Evolutionary conservation across 2,113 vertebrate genomes (phyloP).

Genomic region (Uropsilus gracilis): DNA sequence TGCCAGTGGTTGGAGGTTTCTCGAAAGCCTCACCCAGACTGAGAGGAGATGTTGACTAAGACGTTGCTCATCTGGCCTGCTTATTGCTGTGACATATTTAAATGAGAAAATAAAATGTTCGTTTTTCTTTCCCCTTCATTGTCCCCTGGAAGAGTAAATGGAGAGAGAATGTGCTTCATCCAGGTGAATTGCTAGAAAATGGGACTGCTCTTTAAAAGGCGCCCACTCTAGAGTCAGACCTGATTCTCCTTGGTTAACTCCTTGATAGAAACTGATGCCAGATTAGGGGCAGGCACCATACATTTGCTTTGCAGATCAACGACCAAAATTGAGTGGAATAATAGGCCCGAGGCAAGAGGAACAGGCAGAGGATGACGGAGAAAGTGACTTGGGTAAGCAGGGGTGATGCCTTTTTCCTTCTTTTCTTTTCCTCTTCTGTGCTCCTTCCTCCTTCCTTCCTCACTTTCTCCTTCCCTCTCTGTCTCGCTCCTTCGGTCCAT

Average conservation of each 20-base stretch:
- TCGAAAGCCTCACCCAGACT: background rate
- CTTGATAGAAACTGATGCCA: constrained; percentile 75
- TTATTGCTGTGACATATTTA: constrained; percentile 50
- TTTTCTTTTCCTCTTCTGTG: background rate
- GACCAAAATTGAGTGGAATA: constrained; percentile 69
- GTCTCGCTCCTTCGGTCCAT: background rate
- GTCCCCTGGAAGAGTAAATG: background rate
- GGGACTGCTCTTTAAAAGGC: constrained; percentile 31
- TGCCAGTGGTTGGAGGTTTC: background rate
- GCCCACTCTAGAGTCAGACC: constrained; percentile 37
- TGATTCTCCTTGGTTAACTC: constrained; percentile 78
- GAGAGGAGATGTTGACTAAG: constrained; percentile 53
- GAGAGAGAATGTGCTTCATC: constrained; percentile 21
- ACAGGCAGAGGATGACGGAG: background rate
- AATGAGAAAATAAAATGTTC: constrained; percentile 64
- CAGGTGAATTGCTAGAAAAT: constrained; percentile 45
- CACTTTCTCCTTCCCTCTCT: background rate
- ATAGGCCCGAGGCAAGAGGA: constrained; percentile 56
- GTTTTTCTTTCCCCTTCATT: constrained; percentile 55
- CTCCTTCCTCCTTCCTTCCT: too few relatives aligned
- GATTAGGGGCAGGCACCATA: constrained; percentile 60
- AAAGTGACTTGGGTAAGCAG: background rate
- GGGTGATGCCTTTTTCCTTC: background rate
- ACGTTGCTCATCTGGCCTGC: constrained; percentile 47
- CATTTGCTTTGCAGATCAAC: constrained; percentile 77